Evolutionary conservation across 2,797 vertebrate genomes (phyloP).

Genomic region (Pangasius larnaudii): DNA sequence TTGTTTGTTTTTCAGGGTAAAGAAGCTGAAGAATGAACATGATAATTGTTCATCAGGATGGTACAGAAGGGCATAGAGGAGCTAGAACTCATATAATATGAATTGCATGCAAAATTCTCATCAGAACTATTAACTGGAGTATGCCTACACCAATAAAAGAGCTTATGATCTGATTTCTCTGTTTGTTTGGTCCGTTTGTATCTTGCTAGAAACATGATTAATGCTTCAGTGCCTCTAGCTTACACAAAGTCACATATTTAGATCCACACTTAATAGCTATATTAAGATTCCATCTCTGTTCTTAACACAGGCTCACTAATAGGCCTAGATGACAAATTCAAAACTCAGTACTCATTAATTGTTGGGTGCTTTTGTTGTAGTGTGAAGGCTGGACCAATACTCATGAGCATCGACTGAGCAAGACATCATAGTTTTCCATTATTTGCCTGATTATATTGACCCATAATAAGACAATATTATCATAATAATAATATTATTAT

Average conservation of each 20-base stretch:
- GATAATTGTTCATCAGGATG: neutral
- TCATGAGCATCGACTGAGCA: neutral
- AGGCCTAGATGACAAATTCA: neutral
- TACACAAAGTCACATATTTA: slow-evolving; percentile 7
- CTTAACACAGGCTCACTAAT: neutral
- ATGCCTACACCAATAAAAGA: slow-evolving; percentile 63
- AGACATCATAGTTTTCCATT: neutral
- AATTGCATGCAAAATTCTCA: slow-evolving; percentile 57
- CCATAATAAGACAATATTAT: neutral
- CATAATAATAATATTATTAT: too few relatives aligned
- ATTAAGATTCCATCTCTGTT: neutral
- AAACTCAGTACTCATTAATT: neutral
- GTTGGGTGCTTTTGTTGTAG: neutral
- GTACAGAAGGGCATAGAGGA: slow-evolving; percentile 45
- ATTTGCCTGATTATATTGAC: neutral
- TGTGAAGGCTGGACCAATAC: neutral
- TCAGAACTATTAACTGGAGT: slow-evolving; percentile 43
- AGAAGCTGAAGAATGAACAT: slow-evolving; percentile 70
- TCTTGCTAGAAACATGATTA: neutral
- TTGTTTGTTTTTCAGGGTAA: slow-evolving; percentile 67
- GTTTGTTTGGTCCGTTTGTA: slow-evolving; percentile 20
- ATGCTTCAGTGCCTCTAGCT: neutral
- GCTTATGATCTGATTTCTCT: slow-evolving; percentile 3
- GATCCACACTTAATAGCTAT: neutral
- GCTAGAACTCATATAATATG: slow-evolving; percentile 74